Base-by-base conservation (phyloP, 2,797 vertebrate species). In the Euphonia xanthogaster region DNA sequence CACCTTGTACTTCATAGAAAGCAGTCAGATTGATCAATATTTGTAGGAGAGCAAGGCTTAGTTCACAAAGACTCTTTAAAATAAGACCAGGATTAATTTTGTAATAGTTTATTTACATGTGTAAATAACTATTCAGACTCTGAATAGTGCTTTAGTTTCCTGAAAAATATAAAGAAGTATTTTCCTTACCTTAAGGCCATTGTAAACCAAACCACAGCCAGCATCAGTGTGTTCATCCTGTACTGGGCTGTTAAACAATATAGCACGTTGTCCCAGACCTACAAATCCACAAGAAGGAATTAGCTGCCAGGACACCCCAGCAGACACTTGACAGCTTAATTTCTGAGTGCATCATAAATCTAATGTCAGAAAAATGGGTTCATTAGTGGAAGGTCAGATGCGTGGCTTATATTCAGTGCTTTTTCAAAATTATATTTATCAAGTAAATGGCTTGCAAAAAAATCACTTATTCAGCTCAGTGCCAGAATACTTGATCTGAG, bases 181-280 rank as follows among this genome's bases (percentile, higher is more conserved):
- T 70, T 92, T 98, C 31, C 86, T 94, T 98, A 99, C 99, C 99
- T 99, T 98, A 99, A 98, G 50, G 99, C 98, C 98, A 99, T 98
- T 67, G 99, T 98, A 97, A 99, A 99, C 99, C 99, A 99, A 94
- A 99, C 98, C 55, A 99, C 98, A 21, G 98, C 98, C 97, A 99
- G 98, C 95, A 99, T 98, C 83, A 99, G 96, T 5, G 99, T 99
- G 71, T 99, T 98, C 96, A 98, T 98, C 94, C 99, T 97, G 95
- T 99, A 98, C 68, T 99, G 99, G 14, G 99, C 98, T 92, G 98
- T 98, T 51, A 99, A 98, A 57, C 99, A 98, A 24, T 99, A 99
- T 96, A 99, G 97, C 33, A 99, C 94, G 0, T 99, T 99, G 87
- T 99, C 98, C 98, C 99, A 99, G 88, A 99, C 99, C 99, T 99